Base-by-base conservation (phyloP, 2,888 invertebrate species). In the Limnephilus rhombicus region DNA sequence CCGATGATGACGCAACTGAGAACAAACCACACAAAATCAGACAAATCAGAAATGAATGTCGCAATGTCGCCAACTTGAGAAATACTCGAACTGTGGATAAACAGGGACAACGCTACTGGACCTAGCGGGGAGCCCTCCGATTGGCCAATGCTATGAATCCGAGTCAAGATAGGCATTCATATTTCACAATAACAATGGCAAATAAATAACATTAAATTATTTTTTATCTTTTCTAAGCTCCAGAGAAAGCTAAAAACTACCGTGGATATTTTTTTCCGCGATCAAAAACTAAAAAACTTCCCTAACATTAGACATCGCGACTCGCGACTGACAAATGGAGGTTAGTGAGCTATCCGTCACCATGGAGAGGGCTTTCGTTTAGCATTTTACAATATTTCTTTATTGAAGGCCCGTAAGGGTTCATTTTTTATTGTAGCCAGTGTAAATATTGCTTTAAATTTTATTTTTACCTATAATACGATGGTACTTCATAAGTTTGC, bases 341-440 rank as follows among this genome's bases (percentile, higher is more conserved):
- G 92, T 93, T 93, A 93, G 91, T 81, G 94, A 94, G 95, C 95
- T 95, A 95, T 94, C 95, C 95, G 96, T 96, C 96, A 96, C 96
- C 96, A 96, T 96, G 96, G 96, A 96, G 96, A 96, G 96, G 95
- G 96, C 95, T 95, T 96, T 95, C 95, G 95, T 95, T 95, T 94
- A 94, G 95, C 91, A 87, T 92, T 92, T 91, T 90, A 80, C 90
- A 92, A 92, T 92, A 92, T 90, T 90, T 91, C 83, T 49, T 45
- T 80, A 90, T 91, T 49, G 41, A 85, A 85, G 87, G 82, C 90
- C 86, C 45, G 41, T 80, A 37, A n/a, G 82, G 90, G 82, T 90
- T 68, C 80, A 80, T 90, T 92, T 90, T 80, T 80, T 29, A 80
- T 41, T 81, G 80, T 85, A 86, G 34, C 80, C 41, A 49, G 90